Percentiles rank a stretch among this genome's conserved stretches.
Conservation (phyloP, 2,113 vertebrate species). For the Haemorhous mexicanus region DNA sequence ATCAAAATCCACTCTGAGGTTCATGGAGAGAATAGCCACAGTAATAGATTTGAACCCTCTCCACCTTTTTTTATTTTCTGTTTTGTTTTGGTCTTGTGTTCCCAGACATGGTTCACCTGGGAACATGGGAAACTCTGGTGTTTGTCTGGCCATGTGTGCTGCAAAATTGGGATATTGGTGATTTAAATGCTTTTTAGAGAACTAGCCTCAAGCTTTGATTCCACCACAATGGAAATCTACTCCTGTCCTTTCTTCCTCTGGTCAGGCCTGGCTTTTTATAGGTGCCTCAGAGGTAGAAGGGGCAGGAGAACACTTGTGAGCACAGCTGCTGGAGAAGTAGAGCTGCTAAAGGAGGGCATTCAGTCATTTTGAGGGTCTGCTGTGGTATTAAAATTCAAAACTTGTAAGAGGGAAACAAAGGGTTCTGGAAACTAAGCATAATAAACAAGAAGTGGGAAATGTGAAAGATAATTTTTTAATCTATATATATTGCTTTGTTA, state of each 20-base stretch:
- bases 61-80: not conserved
- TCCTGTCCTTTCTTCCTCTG: not conserved
- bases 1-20: not conserved
- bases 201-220: not conserved
- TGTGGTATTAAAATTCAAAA: not conserved
- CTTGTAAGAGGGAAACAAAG: not conserved
- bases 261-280: not conserved
- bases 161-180: not conserved
- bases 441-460: not conserved
- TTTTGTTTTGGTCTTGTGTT: not conserved
- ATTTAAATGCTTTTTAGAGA: not conserved
- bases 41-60: not conserved
- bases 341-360: not conserved
- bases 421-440: not conserved
- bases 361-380: not conserved
- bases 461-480: not conserved
- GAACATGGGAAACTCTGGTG: accelerated
- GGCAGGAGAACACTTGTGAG: not conserved
- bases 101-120: not conserved
- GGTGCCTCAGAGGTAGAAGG: not conserved
- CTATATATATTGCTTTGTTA: not conserved
- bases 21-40: not conserved
- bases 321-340: not conserved
- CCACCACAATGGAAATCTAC: not conserved
- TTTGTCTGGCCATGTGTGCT: not conserved